Percentiles rank a stretch among this genome's conserved stretches.
Evolutionary conservation across 2,113 vertebrate genomes (phyloP).

Genomic region (Vicugna pacos): DNA sequence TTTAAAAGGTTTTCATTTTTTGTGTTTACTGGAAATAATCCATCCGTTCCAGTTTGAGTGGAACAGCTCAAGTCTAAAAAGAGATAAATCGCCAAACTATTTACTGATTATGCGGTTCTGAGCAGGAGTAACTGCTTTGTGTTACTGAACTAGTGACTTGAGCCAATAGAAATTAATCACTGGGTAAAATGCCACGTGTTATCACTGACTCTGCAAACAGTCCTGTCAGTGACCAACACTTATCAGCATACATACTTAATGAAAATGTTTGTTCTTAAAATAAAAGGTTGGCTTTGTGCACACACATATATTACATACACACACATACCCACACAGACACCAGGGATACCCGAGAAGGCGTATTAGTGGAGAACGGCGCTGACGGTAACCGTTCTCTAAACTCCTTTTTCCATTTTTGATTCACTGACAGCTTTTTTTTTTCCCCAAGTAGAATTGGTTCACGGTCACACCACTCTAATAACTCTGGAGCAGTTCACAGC

Average conservation of each 20-base stretch:
- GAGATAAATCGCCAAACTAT: slow-evolving; percentile 81
- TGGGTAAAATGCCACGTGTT: slow-evolving; percentile 58
- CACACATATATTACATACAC: background rate
- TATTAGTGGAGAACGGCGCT: slow-evolving; percentile 85
- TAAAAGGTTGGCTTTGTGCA: background rate
- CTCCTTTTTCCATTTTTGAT: slow-evolving; percentile 73
- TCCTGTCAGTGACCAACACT: slow-evolving; percentile 77
- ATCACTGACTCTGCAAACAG: slow-evolving; percentile 76
- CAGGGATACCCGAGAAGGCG: slow-evolving; percentile 50
- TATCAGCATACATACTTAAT: slow-evolving; percentile 80
- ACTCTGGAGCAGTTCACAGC: slow-evolving; percentile 83
- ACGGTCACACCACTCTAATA: slow-evolving; percentile 80
- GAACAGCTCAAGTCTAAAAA: slow-evolving; percentile 66
- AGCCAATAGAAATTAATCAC: slow-evolving; percentile 79
- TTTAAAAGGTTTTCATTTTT: slow-evolving; percentile 75
- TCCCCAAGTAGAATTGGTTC: slow-evolving; percentile 80
- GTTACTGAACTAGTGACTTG: slow-evolving; percentile 64
- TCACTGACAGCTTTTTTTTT: slow-evolving; percentile 75
- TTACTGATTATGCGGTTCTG: slow-evolving; percentile 76
- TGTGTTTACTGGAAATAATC: slow-evolving; percentile 81
- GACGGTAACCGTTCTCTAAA: slow-evolving; percentile 81
- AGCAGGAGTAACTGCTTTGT: slow-evolving; percentile 69
- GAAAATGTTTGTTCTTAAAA: slow-evolving; percentile 65
- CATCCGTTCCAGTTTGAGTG: slow-evolving; percentile 76
- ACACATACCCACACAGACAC: background rate